Base-by-base conservation (phyloP, 2,113 vertebrate species). In the Rhipidura dahli region DNA sequence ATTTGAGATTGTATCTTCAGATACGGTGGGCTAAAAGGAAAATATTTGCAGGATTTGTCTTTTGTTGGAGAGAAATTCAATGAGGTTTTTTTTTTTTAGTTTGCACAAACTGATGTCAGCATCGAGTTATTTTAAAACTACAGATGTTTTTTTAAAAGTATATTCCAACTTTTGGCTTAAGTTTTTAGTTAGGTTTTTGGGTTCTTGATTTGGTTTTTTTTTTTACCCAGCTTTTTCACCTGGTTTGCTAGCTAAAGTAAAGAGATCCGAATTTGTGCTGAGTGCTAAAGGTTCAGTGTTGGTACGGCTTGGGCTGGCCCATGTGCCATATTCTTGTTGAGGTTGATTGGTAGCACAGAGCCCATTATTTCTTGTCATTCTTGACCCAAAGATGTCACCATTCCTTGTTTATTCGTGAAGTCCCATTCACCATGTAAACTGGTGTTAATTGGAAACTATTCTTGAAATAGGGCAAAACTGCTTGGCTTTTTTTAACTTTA, bases 211-310 rank as follows among this genome's bases (percentile, higher is more conserved):
- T 28, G 18, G 8, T 35, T 17, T 47, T 15, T 71, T 90, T 97
- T 96, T 95, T 92, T 73, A 94, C 90, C 91, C 87, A 81, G 79
- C 97, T 95, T 95, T 93, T 97, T 98, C 91, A 97, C 83, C 97
- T 97, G 95, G 97, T 97, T 97, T 97, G 96, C 94, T 97, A 97
- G 97, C 83, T 97, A 86, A 97, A 97, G 94, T 97, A 71, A 96
- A 97, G 96, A 97, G 96, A 96, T 98, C 98, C 86, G 96, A 97
- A 96, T 97, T 98, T 98, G 97, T 97, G 97, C 95, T 88, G 93
- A 97, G 96, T 95, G 98, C 97, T 97, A 95, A 98, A 97, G 98
- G 98, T 98, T 98, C 98, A 98, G 98, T 98, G 98, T 98, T 97
- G 95, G 97, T 95, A 91, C 90, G 70, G 98, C 98, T 98, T 98